Conservation (phyloP, 2,888 invertebrate genomes). For the Metacarcinus magister region DNA sequence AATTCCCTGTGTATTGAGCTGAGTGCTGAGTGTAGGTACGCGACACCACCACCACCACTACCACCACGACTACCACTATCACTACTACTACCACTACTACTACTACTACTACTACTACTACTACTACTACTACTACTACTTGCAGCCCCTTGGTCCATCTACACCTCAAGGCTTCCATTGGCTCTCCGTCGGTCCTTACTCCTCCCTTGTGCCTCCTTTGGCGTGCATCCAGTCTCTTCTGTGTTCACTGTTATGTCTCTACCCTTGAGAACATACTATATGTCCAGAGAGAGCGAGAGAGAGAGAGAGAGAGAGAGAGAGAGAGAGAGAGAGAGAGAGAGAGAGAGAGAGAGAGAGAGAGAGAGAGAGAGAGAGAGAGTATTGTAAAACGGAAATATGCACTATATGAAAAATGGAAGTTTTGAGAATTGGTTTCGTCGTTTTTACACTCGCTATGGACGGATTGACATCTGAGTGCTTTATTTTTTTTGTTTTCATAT, state of each 20-base stretch:
- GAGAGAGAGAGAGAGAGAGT: not conserved
- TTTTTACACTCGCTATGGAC: not conserved
- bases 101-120: not conserved
- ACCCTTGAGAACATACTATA: not conserved
- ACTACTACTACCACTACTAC: not conserved
- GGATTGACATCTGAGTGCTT: not conserved
- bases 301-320: slow-evolving; percentile 39
- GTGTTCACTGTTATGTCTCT: not conserved
- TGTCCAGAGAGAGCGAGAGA: slow-evolving; percentile 8
- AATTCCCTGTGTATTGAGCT: not conserved
- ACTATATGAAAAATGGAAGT: not conserved
- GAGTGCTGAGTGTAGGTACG: not conserved
- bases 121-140: too few species aligned
- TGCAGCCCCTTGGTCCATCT: not conserved
- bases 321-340: slow-evolving; percentile 29
- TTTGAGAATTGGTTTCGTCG: not conserved
- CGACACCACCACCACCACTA: not conserved
- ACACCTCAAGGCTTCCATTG: not conserved
- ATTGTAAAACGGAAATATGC: not conserved
- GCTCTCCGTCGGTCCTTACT: not conserved
- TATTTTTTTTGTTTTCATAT: not conserved
- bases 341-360: not conserved
- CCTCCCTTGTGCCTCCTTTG: not conserved
- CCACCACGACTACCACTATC: not conserved
- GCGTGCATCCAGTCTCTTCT: not conserved